Evolutionary conservation across 2,888 invertebrate species (phyloP).

Genomic region (Suillia variegata): DNA sequence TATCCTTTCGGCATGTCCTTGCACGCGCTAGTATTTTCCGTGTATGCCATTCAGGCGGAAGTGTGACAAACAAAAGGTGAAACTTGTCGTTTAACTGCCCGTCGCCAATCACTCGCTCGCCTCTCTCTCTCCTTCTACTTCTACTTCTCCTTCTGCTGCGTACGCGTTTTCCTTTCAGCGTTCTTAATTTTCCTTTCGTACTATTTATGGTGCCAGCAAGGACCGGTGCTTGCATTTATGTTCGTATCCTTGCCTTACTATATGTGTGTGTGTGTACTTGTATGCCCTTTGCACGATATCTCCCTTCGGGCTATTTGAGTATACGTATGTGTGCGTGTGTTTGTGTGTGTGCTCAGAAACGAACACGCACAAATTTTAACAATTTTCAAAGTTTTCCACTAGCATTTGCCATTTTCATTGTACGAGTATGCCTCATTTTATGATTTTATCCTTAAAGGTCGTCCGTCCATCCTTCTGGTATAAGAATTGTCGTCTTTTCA

Average conservation of each 20-base stretch:
- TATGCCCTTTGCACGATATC: not conserved
- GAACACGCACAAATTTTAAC: too few species aligned
- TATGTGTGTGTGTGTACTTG: not conserved
- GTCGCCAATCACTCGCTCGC: conserved; percentile 17
- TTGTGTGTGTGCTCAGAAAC: too few species aligned
- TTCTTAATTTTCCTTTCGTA: conserved; percentile 41
- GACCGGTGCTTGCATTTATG: not conserved
- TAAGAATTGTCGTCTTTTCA: conserved; percentile 9
- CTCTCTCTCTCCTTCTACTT: conserved; percentile 20
- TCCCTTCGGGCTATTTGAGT: conserved; percentile 15
- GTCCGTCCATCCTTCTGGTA: conserved; percentile 5
- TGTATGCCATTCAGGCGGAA: conserved; percentile 23
- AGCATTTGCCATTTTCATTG: conserved; percentile 8
- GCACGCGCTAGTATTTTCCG: too few species aligned
- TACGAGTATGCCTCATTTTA: not conserved
- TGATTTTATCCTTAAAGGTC: not conserved
- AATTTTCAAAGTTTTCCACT: not conserved
- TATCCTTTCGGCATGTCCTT: too few species aligned
- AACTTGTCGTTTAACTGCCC: conserved; percentile 30
- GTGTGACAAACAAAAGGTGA: conserved; percentile 44
- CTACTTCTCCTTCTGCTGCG: not conserved
- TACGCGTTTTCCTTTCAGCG: conserved; percentile 10
- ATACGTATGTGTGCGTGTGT: not conserved
- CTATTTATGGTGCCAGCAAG: too few species aligned
- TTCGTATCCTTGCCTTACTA: not conserved